Evolutionary conservation across 2,888 invertebrate species (phyloP).

Genomic region (Mythimna impura): DNA sequence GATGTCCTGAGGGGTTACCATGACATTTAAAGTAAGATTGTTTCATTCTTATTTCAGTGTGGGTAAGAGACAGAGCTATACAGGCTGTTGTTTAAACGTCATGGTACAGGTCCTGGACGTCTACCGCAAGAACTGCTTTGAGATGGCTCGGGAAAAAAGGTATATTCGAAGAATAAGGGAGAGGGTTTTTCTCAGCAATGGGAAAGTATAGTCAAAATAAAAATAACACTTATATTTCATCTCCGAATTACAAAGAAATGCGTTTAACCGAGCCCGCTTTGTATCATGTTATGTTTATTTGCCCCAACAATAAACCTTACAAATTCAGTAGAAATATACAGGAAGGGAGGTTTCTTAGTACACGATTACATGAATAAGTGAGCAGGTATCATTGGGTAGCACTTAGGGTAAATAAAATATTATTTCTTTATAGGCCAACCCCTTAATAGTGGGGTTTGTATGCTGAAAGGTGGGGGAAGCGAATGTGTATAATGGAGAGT

Average conservation of each 20-base stretch:
- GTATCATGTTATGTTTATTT: constrained; percentile 49
- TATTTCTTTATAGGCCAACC: constrained; percentile 46
- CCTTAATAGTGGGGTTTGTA: constrained; percentile 29
- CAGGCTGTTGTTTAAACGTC: too few species aligned
- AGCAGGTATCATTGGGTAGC: constrained; percentile 57
- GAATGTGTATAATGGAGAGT: neutral
- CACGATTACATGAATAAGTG: constrained; percentile 65
- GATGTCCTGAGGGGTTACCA: too few species aligned
- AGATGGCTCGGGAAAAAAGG: too few species aligned
- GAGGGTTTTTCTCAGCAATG: too few species aligned
- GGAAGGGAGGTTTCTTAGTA: constrained; percentile 49
- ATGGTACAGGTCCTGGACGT: too few species aligned
- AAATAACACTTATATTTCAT: neutral
- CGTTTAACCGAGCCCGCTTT: neutral
- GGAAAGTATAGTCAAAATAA: too few species aligned
- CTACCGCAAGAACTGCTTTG: too few species aligned
- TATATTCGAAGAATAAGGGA: too few species aligned
- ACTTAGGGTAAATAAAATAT: constrained; percentile 61
- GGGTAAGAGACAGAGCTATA: too few species aligned
- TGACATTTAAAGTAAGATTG: too few species aligned
- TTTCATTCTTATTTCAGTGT: too few species aligned
- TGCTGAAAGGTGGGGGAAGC: neutral
- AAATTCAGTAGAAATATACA: constrained; percentile 59
- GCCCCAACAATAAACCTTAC: constrained; percentile 50
- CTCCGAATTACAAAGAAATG: neutral